These are phyloP conservation scores for Lutraria rhynchaena DNA, from an alignment of 1,140 invertebrate species.

Conservation along the genomic window DNA sequence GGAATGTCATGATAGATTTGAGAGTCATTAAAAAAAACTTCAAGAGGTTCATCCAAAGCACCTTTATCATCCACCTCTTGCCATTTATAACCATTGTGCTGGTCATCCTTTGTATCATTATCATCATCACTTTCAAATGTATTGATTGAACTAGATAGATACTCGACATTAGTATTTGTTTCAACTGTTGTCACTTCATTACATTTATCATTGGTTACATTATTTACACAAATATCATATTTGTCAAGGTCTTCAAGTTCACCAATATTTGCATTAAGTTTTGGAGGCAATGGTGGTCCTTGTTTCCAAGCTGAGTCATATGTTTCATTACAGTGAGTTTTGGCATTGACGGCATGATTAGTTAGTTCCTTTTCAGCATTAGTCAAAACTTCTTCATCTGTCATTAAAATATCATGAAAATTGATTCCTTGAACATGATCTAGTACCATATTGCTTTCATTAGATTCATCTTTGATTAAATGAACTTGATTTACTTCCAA, in stretches of 20 bases:
- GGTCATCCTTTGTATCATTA: background rate
- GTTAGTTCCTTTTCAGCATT: slow-evolving; percentile 1
- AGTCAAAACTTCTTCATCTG: background rate
- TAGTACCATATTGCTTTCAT: too few species aligned
- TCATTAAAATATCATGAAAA: too few species aligned
- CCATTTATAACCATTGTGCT: background rate
- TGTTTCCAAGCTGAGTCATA: background rate
- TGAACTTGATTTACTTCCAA: too few species aligned
- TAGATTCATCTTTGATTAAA: too few species aligned
- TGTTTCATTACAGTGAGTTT: background rate
- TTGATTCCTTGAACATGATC: too few species aligned
- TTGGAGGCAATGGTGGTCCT: slow-evolving; percentile 12
- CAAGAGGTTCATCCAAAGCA: background rate
- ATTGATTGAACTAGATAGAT: background rate
- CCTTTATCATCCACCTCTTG: background rate
- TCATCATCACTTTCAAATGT: too few species aligned
- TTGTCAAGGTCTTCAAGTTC: background rate
- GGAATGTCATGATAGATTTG: too few species aligned
- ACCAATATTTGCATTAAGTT: slow-evolving; percentile 18
- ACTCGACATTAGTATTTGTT: background rate
- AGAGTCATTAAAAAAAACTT: too few species aligned
- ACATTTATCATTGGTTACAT: background rate
- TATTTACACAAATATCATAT: too few species aligned
- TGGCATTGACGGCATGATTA: background rate
- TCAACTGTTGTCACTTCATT: slow-evolving; percentile 6